Evolutionary conservation across 2,888 invertebrate genomes (phyloP).

Genomic region (Auanema freiburgensis): DNA sequence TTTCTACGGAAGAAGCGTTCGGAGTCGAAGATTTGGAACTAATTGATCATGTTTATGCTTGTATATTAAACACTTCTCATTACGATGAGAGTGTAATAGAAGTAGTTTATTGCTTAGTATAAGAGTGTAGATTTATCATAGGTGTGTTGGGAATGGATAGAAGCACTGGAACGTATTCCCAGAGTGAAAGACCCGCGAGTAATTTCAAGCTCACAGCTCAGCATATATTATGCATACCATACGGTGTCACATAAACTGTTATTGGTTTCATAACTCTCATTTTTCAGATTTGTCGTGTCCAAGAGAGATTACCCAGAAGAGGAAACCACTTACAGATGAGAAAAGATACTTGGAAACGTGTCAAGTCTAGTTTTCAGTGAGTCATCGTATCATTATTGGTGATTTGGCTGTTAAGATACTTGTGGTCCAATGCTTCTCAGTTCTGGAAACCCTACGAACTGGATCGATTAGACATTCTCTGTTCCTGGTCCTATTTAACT

Average conservation of each 20-base stretch:
- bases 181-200: conserved; percentile 38
- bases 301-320: conserved; percentile 45
- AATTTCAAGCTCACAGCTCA: conserved; percentile 38
- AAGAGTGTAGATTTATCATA: conserved; percentile 11
- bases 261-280: neutral
- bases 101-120: conserved; percentile 15
- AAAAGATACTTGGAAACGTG: conserved; percentile 35
- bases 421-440: conserved; percentile 39
- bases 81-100: conserved; percentile 51
- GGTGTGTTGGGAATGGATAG: conserved; percentile 57
- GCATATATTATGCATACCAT: conserved; percentile 52
- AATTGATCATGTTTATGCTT: conserved; percentile 52
- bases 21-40: conserved; percentile 47
- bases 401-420: conserved; percentile 30
- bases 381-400: neutral
- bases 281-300: conserved; percentile 46
- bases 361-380: conserved; percentile 46
- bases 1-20: conserved; percentile 34
- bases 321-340: conserved; percentile 32
- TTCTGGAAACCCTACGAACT: conserved; percentile 45
- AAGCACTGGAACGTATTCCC: conserved; percentile 44
- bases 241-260: too few relatives aligned
- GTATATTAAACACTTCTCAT: conserved; percentile 49
- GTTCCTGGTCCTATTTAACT: conserved; percentile 46
- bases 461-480: conserved; percentile 45